These are phyloP conservation scores for Anoplophora glabripennis DNA, from an alignment of 1,140 invertebrate species.

Conservation along the genomic window DNA sequence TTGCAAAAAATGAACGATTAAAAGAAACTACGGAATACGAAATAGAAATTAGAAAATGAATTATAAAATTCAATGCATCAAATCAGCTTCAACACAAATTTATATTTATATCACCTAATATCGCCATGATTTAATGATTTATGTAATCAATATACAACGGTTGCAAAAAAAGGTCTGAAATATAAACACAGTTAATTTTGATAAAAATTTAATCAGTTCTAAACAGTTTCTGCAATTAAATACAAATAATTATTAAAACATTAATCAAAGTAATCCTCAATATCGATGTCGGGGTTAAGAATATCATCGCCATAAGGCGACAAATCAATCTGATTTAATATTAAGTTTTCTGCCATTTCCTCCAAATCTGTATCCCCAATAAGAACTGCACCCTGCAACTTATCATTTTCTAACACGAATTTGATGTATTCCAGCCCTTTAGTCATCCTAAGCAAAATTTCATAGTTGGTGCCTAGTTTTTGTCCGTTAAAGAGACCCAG, in stretches of 20 bases:
- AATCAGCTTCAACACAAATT: too few species aligned
- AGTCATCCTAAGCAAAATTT: slow-evolving; percentile 83
- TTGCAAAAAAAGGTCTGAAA: too few species aligned
- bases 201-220: too few species aligned
- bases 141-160: too few species aligned
- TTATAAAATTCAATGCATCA: too few species aligned
- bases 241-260: not conserved
- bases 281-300: slow-evolving; percentile 92
- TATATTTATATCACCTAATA: too few species aligned
- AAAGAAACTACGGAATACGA: too few species aligned
- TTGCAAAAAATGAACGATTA: too few species aligned
- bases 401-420: slow-evolving; percentile 80
- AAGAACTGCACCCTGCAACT: slow-evolving; percentile 88
- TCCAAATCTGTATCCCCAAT: slow-evolving; percentile 97
- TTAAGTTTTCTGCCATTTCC: slow-evolving; percentile 98
- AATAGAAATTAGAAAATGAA: too few species aligned
- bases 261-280: slow-evolving; percentile 99
- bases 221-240: too few species aligned
- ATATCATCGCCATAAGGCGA: slow-evolving; percentile 87
- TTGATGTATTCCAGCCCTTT: slow-evolving; percentile 87
- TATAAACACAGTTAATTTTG: too few species aligned
- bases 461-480: slow-evolving; percentile 77
- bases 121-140: too few species aligned
- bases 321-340: slow-evolving; percentile 91
- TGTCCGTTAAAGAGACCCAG: slow-evolving; percentile 95